Base-by-base conservation (phyloP, 2,888 invertebrate species). In the Lepidonotus clava region DNA sequence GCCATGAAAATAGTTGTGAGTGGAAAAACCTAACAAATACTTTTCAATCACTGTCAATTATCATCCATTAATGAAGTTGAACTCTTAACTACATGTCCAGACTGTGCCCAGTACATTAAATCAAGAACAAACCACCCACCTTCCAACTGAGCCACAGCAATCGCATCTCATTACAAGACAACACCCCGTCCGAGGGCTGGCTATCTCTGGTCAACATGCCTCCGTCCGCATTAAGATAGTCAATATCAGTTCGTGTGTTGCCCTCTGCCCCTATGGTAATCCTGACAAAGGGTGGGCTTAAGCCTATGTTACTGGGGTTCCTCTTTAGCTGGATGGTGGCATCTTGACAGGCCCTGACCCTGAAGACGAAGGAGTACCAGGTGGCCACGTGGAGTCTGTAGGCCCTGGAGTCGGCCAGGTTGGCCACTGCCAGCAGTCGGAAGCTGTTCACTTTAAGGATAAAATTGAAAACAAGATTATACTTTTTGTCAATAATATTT, bases 141-240 rank as follows among this genome's bases (percentile, higher is more conserved):
- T 80, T 80, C 80, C 80, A 80, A 21, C 80, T 80, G 11, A 80
- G 8, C 80, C 80, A 80, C 14, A 80, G 2, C 11, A 18, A 28
- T 8, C 24, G 14, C 41, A 28, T 80, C 4, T 14, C 5, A 11
- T n/a, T n/a, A 24, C 80, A 80, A 46, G 46, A 46, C 4, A 76
- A 38, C 18, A 80, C 28, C 18, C 34, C 46, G 1, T 1, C 4
- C 11, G 46, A 46, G 28, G 24, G n/a, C 2, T 14, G n/a, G 28
- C 46, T 41, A 1, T 80, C 14, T 2, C 14, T 51, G 21, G 11
- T 11, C 77, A n/a, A 8, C 2, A 41, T 51, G 46, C 24, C 32
- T 18, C 80, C 80, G 8, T 1, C 32, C 5, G 4, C 0, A 32
- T 80, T 18, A 0, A 24, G 28, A 21, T 28, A 46, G 28, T 8